Conservation (phyloP, 2,888 invertebrate species). For the Ophion slaviceki region DNA sequence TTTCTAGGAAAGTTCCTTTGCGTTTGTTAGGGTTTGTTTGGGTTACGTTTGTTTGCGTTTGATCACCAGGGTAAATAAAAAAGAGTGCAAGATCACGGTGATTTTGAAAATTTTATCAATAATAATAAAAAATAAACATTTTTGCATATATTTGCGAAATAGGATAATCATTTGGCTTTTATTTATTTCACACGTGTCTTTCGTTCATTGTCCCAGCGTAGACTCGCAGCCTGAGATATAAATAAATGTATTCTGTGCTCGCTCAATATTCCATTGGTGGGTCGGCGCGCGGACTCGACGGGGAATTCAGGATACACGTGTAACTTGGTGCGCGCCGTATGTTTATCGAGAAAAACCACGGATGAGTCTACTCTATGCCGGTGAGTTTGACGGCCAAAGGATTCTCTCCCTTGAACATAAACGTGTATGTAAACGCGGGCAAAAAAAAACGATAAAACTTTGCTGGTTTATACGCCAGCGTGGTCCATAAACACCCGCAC, state of each 20-base stretch:
- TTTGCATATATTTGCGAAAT: not conserved
- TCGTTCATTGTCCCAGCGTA: conserved; percentile 13
- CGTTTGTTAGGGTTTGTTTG: too few species aligned
- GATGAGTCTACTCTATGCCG: conserved; percentile 36
- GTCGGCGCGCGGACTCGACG: not conserved
- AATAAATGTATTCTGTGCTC: conserved; percentile 32
- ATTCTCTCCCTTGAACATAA: conserved; percentile 25
- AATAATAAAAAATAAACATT: not conserved
- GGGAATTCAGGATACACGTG: conserved; percentile 8
- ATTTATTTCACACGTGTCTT: conserved; percentile 24
- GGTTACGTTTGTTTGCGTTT: not conserved
- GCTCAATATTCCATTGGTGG: conserved; percentile 36
- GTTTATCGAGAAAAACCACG: conserved; percentile 15
- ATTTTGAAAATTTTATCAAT: not conserved
- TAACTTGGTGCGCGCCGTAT: not conserved
- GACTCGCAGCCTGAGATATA: conserved; percentile 15
- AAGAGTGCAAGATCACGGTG: not conserved
- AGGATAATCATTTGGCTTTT: conserved; percentile 15
- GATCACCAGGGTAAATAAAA: not conserved
- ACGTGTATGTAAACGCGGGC: not conserved
- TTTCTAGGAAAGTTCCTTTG: not conserved
- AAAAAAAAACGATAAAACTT: conserved; percentile 51
- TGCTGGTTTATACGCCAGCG: not conserved
- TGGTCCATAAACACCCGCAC: not conserved
- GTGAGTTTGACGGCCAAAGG: conserved; percentile 51